phyloP scores from a whole-genome alignment of 2,888 invertebrate genomes.

The Notodonta dromedarius region DNA sequence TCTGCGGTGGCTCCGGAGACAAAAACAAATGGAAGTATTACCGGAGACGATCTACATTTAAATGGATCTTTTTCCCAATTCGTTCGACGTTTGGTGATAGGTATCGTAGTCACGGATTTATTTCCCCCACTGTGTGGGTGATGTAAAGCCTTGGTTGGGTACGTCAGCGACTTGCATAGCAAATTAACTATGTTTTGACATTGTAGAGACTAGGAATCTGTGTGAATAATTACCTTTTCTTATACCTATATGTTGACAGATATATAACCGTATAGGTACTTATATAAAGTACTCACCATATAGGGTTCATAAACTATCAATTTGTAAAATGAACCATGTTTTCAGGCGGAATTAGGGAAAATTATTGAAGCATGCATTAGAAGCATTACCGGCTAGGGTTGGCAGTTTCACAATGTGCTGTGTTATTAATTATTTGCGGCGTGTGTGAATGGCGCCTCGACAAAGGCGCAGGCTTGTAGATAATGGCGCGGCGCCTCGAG shows the following conservation, averaged over 20 bases:
- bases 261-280: no score
- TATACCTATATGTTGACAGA: no score
- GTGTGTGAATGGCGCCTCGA: conserved; percentile 61
- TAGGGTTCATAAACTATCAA: no score
- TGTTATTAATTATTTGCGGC: conserved; percentile 68
- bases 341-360: no score
- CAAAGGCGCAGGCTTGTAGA: conserved; percentile 68
- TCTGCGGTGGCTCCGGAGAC: conserved; percentile 69
- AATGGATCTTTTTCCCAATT: conserved; percentile 83
- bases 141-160: not conserved
- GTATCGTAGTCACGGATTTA: conserved; percentile 78
- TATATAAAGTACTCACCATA: no score
- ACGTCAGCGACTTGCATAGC: not conserved
- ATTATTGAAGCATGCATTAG: not conserved
- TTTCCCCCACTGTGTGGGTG: conserved; percentile 44
- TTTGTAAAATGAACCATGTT: no score
- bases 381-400: conserved; percentile 23
- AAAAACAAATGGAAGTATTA: conserved; percentile 84
- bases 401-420: conserved; percentile 54
- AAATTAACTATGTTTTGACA: not conserved
- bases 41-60: conserved; percentile 82
- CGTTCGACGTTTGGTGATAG: conserved; percentile 79
- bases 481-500: conserved; percentile 57
- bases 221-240: no score
- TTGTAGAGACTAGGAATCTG: not conserved